Base-by-base conservation (phyloP, 2,113 vertebrate genomes). In the Lycocorax pyrrhopterus region DNA sequence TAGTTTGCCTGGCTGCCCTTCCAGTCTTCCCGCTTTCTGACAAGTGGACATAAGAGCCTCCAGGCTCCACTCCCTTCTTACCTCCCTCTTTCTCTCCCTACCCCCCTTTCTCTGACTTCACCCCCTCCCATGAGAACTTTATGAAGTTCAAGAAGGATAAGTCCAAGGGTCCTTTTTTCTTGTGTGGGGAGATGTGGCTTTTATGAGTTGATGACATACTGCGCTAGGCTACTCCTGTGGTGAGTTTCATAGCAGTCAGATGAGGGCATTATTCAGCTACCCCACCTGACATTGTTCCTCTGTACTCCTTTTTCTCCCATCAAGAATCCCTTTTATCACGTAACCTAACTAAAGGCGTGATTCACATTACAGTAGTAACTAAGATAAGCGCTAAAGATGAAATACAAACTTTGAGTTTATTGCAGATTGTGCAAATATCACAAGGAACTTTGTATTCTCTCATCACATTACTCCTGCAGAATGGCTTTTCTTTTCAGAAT, bases 281-380 rank as follows among this genome's bases (percentile, higher is more conserved):
- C 2, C 2, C 6, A 41, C 4, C 16, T 80, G 39, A 2, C 27
- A 16, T 6, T 62, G 20, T 8, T 96, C 15, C 8, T 76, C 13
- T 51, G 10, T 22, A 23, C 2, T 89, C 5, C 7, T 47, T 86
- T 52, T 35, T 2, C 33, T 9, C 44, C 3, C 1, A 0, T 49
- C 23, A 43, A 73, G 29, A 20, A 14, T 68, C 21, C 2, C 3
- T 83, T 58, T 80, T 53, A 39, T 39, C 13, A 60, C 1, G 0
- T 74, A 84, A 39, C 25, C 12, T 66, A 68, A 51, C 5, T 12
- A 60, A 74, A 93, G 19, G 4, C 7, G 14, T 51, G 29, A 46
- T 75, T 72, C 35, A 35, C 4, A 16, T 66, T 63, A 20, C 9
- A 59, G 7, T 5, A 44, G 7, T 71, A 85, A 62, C 17, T 59